phyloP scores from a whole-genome alignment of 1,140 invertebrate species.

The Zaprionus inermis region DNA sequence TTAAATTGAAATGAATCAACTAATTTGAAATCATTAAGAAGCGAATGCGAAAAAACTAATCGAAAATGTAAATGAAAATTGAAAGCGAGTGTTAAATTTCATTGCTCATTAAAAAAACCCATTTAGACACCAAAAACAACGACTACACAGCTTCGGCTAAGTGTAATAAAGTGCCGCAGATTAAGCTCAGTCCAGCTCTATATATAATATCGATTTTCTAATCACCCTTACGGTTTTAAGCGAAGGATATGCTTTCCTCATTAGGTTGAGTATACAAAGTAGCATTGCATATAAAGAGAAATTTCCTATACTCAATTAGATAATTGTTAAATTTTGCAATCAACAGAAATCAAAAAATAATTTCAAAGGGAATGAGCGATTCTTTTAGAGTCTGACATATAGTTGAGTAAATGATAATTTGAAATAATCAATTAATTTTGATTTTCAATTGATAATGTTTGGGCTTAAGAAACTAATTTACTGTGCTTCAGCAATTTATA shows the following conservation, averaged over 20 bases:
- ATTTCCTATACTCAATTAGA: no score
- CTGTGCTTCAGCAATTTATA: no score
- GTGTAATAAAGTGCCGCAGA: constrained; percentile 7
- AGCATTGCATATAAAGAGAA: no score
- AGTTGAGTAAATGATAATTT: no score
- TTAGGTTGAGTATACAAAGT: no score
- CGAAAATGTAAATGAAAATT: constrained; percentile 12
- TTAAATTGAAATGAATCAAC: constrained; percentile 11
- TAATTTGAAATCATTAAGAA: constrained; percentile 18
- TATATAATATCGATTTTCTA: constrained; percentile 8
- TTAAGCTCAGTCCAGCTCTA: background rate
- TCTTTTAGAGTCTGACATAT: no score
- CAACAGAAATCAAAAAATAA: background rate
- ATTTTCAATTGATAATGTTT: no score
- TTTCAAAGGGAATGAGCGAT: no score
- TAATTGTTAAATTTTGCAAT: background rate
- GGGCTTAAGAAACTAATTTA: background rate
- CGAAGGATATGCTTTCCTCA: no score
- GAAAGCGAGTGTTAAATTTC: constrained; percentile 26
- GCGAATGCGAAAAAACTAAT: constrained; percentile 15
- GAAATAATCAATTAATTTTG: no score
- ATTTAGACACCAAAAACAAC: constrained; percentile 1
- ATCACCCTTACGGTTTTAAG: background rate
- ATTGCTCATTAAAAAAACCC: constrained; percentile 4
- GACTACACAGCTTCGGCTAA: background rate